Conservation (phyloP, 2,797 vertebrate genomes). For the Florisuga fusca region DNA sequence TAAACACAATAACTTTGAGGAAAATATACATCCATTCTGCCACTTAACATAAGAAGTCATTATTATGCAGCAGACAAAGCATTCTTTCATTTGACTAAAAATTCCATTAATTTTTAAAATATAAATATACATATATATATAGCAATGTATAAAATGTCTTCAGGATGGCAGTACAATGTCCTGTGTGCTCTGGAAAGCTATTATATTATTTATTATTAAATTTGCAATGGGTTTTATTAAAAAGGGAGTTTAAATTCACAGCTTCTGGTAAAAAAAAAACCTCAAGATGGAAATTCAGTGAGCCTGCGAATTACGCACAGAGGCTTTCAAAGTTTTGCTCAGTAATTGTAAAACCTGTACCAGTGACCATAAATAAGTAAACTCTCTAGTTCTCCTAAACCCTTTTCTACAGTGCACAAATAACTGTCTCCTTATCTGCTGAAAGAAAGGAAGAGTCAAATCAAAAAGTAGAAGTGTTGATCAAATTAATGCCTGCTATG, state of each 20-base stretch:
- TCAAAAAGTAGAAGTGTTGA: not conserved
- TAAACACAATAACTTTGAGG: slow-evolving; percentile 3
- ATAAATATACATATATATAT: not conserved
- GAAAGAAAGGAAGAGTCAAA: not conserved
- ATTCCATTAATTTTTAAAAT: not conserved
- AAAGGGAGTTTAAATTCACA: slow-evolving; percentile 48
- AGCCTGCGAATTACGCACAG: slow-evolving; percentile 55
- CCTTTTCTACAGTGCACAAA: not conserved
- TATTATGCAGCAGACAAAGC: not conserved
- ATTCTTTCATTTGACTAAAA: slow-evolving; percentile 49
- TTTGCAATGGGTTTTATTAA: slow-evolving; percentile 49
- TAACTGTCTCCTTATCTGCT: not conserved
- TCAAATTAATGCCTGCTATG: not conserved
- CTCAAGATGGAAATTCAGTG: slow-evolving; percentile 39
- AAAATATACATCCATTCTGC: not conserved
- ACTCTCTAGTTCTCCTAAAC: not conserved
- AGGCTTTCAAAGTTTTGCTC: slow-evolving; percentile 24
- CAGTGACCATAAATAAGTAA: slow-evolving; percentile 66
- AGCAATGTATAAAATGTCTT: not conserved
- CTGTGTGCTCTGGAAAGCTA: not conserved
- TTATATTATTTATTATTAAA: slow-evolving; percentile 59
- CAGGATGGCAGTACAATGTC: slow-evolving; percentile 1
- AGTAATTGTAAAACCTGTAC: slow-evolving; percentile 20
- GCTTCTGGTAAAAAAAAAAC: slow-evolving; percentile 49
- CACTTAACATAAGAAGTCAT: not conserved